phyloP scores from a whole-genome alignment of 1,140 invertebrate species.

The Leptonema lineaticorne region DNA sequence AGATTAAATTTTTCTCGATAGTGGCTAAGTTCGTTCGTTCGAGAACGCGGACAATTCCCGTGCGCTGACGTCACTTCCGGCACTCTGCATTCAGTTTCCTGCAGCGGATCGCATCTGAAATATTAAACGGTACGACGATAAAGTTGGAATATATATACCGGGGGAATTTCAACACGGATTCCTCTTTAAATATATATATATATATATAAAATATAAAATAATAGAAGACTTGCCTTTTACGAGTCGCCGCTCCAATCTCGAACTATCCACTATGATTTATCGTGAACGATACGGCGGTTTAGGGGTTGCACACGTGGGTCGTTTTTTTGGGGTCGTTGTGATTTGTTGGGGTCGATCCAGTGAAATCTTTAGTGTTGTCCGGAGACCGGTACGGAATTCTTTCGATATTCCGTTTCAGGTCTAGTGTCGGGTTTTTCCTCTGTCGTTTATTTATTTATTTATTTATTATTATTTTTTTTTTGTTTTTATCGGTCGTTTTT shows the following conservation, averaged over 20 bases:
- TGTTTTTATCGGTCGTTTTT: no score
- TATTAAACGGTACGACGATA: not conserved
- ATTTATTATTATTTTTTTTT: no score
- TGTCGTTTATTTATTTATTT: no score
- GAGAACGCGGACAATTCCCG: not conserved
- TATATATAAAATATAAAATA: not conserved
- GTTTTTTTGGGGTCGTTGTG: not conserved
- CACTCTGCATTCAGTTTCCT: not conserved
- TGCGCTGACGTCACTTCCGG: not conserved
- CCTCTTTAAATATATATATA: not conserved
- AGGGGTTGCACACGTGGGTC: constrained; percentile 10
- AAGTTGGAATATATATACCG: no score
- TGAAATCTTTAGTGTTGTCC: constrained; percentile 29
- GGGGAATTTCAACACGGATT: no score
- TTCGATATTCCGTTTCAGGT: not conserved
- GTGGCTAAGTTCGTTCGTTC: no score
- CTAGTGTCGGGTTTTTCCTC: no score
- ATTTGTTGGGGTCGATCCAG: constrained; percentile 20
- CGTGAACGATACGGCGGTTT: not conserved
- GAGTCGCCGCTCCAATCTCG: no score
- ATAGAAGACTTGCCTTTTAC: no score
- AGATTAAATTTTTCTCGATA: no score
- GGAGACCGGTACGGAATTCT: constrained; percentile 14
- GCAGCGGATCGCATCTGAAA: no score
- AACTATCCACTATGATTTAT: not conserved